Base-by-base conservation (phyloP, 1,140 invertebrate genomes). In the Pseudachorutes palmiensis region DNA sequence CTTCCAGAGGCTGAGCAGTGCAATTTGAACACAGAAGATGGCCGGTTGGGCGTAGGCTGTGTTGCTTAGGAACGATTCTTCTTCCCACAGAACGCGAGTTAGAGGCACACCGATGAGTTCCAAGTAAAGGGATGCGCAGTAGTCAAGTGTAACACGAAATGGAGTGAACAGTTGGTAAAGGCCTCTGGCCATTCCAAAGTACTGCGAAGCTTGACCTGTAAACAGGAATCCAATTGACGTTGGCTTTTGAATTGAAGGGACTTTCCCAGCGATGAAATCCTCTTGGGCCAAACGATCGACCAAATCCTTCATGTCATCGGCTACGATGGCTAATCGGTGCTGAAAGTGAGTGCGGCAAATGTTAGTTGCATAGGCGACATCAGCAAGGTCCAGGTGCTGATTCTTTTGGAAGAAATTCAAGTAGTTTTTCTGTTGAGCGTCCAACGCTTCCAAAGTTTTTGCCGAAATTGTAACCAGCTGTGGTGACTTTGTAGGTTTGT, bases 1-100 rank as follows among this genome's bases (percentile, higher is more conserved):
- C 14, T 57, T 30, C 69, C 69, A 70, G 0, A 70, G 36, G 24
- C 62, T 28, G 5, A 62, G 12, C 0, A 70, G 62, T 26, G 48
- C 45, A 58, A 62, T 62, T 51, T 70, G 64, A 1, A 70, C 41
- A 28, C 65, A 70, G 33, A 70, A 70, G 28, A 70, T 64, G 0
- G 69, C 60, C 5, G 66, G 59, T 62, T 70, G 69, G 30, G 64
- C 64, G 62, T 70, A 67, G 2, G 65, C 5, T 3, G 69, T 62
- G 36, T 61, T 49, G 22, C 60, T 31, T 16, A 66, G n/a, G n/a
- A 55, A 24, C 14, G 28, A 31, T 2, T 55, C 36, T 22, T 67
- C 66, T 2, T 55, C 28, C 12, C 29, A 33, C 29, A 67, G 16
- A 22, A 58, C 32, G 12, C 32, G 9, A 1, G 29, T n/a, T 2